Evolutionary conservation across 2,888 invertebrate genomes (phyloP).

Genomic region (Sisyra nigra): DNA sequence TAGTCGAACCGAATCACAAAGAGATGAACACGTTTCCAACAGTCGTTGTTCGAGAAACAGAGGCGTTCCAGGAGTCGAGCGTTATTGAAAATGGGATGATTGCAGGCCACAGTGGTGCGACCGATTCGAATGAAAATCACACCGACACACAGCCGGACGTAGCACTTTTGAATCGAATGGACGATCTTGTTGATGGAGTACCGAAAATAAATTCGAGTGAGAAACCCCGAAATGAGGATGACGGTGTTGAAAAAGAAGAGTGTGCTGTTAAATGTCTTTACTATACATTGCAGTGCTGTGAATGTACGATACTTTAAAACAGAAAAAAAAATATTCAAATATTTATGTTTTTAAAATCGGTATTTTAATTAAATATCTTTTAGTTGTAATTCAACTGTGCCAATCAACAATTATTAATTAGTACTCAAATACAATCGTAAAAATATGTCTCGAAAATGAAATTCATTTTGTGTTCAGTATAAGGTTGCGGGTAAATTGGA

Average conservation of each 20-base stretch:
- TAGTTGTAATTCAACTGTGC: no score
- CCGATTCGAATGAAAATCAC: no score
- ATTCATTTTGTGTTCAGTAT: no score
- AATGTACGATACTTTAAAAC: slow-evolving; percentile 30
- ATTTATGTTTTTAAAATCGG: no score
- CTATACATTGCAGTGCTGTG: slow-evolving; percentile 45
- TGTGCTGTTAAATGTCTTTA: slow-evolving; percentile 45
- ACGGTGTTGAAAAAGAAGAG: slow-evolving; percentile 32
- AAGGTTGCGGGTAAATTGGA: no score
- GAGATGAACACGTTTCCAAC: not conserved
- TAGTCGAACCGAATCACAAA: not conserved
- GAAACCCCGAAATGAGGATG: slow-evolving; percentile 11
- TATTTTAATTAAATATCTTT: no score
- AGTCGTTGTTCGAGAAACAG: not conserved
- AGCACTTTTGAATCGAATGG: not conserved
- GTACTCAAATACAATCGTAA: no score
- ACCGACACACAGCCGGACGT: no score
- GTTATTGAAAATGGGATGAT: not conserved
- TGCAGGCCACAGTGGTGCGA: no score
- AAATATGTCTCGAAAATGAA: no score
- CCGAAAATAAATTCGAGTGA: not conserved
- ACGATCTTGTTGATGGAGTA: not conserved
- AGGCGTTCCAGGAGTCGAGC: not conserved
- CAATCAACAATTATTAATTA: no score
- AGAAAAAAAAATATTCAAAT: no score